Conservation (phyloP, 2,888 invertebrate species). For the Drosophila barbarae region DNA sequence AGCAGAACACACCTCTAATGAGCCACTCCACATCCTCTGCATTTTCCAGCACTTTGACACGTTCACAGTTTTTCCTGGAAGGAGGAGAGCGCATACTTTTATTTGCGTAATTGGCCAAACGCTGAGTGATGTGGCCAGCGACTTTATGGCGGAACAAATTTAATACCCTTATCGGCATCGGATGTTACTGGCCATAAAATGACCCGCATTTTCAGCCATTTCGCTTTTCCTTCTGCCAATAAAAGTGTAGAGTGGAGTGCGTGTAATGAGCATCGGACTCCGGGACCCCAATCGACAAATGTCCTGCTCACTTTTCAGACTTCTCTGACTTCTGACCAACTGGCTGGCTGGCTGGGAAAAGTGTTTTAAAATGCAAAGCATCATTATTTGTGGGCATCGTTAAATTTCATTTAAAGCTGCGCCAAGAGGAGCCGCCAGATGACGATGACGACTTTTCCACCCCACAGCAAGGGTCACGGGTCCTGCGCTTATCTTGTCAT, state of each 20-base stretch:
- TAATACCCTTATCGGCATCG: constrained; percentile 68
- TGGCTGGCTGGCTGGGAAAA: constrained; percentile 27
- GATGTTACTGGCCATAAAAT: constrained; percentile 66
- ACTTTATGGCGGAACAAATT: constrained; percentile 64
- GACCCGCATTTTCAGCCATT: constrained; percentile 63
- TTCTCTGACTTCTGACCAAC: constrained; percentile 14
- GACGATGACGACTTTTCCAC: constrained; percentile 15
- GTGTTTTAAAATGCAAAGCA: constrained; percentile 72
- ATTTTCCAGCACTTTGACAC: constrained; percentile 73
- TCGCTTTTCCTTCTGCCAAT: constrained; percentile 59
- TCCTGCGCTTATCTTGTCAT: constrained; percentile 59
- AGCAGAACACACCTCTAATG: constrained; percentile 56
- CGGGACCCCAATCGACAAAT: constrained; percentile 54
- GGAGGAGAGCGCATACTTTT: constrained; percentile 46
- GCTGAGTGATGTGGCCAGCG: constrained; percentile 59
- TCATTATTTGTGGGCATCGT: constrained; percentile 70
- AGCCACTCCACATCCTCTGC: constrained; percentile 59
- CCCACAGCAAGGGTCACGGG: constrained; percentile 39
- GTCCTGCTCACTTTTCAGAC: constrained; percentile 48
- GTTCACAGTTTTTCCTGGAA: constrained; percentile 47
- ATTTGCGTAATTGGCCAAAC: constrained; percentile 71
- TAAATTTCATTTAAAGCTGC: constrained; percentile 71
- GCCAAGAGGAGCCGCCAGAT: constrained; percentile 7
- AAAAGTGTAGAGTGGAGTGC: constrained; percentile 73
- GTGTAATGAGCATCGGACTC: constrained; percentile 61